A percentile compares a stretch with the other conserved stretches of the same genome.
These are phyloP conservation scores for Oscheius sp. DNA, from an alignment of 1,140 invertebrate species.

Conservation along the genomic window DNA sequence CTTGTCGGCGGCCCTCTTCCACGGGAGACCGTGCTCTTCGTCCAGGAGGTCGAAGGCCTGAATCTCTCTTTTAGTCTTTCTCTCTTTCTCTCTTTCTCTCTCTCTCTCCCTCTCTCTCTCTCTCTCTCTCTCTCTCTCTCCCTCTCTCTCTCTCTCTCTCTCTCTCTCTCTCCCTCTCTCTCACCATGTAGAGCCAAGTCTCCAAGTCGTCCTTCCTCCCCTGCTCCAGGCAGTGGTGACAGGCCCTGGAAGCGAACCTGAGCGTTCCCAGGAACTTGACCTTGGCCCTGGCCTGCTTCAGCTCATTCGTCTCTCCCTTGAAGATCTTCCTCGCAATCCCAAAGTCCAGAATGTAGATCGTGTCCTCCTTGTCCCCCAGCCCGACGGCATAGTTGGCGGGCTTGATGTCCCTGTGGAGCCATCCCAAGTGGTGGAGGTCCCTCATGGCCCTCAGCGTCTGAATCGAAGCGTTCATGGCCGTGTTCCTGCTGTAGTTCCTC, in stretches of 20 bases:
- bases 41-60: conserved; percentile 22
- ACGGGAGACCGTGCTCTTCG: conserved; percentile 1
- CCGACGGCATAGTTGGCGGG: conserved; percentile 25
- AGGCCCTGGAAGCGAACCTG: conserved; percentile 47
- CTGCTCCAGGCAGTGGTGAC: conserved; percentile 46
- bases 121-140: too few species aligned
- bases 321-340: conserved; percentile 46
- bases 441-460: conserved; percentile 26
- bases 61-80: too few species aligned
- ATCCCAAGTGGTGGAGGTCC: conserved; percentile 33
- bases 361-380: background rate
- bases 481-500: conserved; percentile 17
- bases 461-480: conserved; percentile 11
- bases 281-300: conserved; percentile 40
- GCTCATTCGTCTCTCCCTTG: conserved; percentile 39
- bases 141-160: too few species aligned
- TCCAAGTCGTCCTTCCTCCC: conserved; percentile 37
- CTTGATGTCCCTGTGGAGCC: conserved; percentile 33
- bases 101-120: too few species aligned
- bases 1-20: conserved; percentile 3
- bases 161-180: too few species aligned
- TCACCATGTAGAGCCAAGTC: conserved; percentile 48
- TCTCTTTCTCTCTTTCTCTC: too few species aligned
- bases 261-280: conserved; percentile 54
- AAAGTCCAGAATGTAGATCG: conserved; percentile 49